phyloP scores from a whole-genome alignment of 2,888 invertebrate genomes.

The Drosophila quinaria region DNA sequence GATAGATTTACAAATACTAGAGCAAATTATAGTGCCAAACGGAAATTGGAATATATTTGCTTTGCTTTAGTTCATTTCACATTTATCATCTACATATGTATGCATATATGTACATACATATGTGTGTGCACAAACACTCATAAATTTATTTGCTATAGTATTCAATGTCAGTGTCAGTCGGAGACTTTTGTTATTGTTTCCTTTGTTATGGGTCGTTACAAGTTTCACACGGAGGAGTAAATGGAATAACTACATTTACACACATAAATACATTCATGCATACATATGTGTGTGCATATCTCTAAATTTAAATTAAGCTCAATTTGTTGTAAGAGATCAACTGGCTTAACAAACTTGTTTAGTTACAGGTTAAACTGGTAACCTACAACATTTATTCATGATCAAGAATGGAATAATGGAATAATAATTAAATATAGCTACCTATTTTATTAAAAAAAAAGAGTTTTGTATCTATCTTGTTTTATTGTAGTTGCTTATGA shows the following conservation, averaged over 20 bases:
- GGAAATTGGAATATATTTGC: conserved; percentile 46
- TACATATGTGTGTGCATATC: not conserved
- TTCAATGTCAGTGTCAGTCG: conserved; percentile 56
- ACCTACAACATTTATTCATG: not conserved
- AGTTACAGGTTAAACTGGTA: conserved; percentile 7
- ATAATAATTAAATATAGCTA: too few relatives aligned
- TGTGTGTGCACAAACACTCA: not conserved
- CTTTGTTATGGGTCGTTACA: conserved; percentile 33
- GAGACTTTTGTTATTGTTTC: conserved; percentile 28
- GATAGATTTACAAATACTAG: conserved; percentile 37
- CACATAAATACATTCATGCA: conserved; percentile 4
- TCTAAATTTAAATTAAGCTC: not conserved
- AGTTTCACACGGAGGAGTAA: conserved; percentile 17
- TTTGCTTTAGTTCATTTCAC: conserved; percentile 8
- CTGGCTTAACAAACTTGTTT: not conserved
- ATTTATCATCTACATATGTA: not conserved
- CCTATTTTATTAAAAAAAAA: too few relatives aligned
- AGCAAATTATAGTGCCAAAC: conserved; percentile 32
- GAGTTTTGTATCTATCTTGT: too few relatives aligned
- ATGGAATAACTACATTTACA: conserved; percentile 10
- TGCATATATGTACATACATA: not conserved
- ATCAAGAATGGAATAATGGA: too few relatives aligned
- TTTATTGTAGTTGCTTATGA: too few relatives aligned
- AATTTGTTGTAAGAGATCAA: not conserved
- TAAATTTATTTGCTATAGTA: conserved; percentile 4